Conservation (phyloP, 2,797 vertebrate species). For the Mormyrus proboscirostris region DNA sequence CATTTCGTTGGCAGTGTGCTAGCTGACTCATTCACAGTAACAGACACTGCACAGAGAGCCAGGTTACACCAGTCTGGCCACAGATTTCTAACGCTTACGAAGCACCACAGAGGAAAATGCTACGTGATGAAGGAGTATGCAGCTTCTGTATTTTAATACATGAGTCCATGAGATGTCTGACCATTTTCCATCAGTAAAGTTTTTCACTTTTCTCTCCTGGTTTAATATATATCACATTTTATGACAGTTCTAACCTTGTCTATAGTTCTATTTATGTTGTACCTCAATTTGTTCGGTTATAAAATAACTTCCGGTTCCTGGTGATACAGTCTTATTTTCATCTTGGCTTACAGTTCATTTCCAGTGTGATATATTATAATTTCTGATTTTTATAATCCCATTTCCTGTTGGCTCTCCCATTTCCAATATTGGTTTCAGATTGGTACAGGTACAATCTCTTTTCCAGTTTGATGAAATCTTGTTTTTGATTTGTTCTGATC, state of each 20-base stretch:
- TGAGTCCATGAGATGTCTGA: background rate
- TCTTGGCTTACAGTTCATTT: background rate
- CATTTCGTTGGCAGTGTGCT: background rate
- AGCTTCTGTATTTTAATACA: background rate
- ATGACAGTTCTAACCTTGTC: background rate
- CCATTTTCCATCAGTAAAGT: background rate
- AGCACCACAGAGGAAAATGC: background rate
- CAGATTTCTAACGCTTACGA: background rate
- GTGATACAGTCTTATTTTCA: background rate
- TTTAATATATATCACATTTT: background rate
- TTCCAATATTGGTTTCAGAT: background rate
- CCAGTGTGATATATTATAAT: background rate
- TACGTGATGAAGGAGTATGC: background rate
- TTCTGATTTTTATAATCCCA: background rate
- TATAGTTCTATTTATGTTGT: background rate
- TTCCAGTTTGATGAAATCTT: background rate
- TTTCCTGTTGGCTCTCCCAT: background rate
- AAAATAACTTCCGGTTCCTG: background rate
- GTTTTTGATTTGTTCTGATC: background rate
- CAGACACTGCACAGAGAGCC: background rate
- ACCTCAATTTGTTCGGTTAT: background rate
- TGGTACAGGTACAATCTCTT: background rate
- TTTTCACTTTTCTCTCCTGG: background rate
- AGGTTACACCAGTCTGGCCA: background rate
- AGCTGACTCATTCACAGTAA: conserved; percentile 9